Conservation (phyloP, 2,797 vertebrate genomes). For the Spheniscus humboldti region DNA sequence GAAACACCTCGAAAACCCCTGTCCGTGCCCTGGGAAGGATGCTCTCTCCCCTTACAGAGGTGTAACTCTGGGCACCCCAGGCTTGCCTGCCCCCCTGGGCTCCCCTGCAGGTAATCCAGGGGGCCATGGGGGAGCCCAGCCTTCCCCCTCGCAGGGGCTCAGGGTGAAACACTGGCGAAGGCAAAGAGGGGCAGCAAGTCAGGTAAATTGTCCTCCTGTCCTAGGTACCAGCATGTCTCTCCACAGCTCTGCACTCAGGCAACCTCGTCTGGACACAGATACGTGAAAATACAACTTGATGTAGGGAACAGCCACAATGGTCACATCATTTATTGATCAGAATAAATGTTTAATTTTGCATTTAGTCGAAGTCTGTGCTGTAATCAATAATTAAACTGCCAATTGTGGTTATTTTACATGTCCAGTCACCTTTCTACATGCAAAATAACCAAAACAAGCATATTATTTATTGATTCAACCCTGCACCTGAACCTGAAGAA, state of each 20-base stretch:
- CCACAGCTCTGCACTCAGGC: background rate
- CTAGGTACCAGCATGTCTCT: background rate
- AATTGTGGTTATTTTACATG: conserved; percentile 32
- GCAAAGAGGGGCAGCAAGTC: background rate
- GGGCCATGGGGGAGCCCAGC: too few relatives aligned
- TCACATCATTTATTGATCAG: conserved; percentile 37
- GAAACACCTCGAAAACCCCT: background rate
- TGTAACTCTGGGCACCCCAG: too few relatives aligned
- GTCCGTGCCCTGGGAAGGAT: accelerated
- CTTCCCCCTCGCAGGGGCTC: too few relatives aligned
- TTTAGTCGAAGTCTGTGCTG: background rate
- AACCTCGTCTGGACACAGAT: background rate
- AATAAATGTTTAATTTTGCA: conserved; percentile 60
- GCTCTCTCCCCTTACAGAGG: background rate
- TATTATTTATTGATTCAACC: background rate
- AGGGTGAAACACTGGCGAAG: background rate
- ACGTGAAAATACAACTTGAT: background rate
- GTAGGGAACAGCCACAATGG: background rate
- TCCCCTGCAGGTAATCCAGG: background rate
- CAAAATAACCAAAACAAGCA: background rate
- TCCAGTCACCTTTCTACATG: background rate
- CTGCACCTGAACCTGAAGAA: background rate
- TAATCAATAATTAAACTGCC: conserved; percentile 30
- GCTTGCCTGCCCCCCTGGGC: background rate
- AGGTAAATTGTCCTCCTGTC: background rate